Evolutionary conservation across 2,113 vertebrate species (phyloP).

Genomic region (Physeter macrocephalus): DNA sequence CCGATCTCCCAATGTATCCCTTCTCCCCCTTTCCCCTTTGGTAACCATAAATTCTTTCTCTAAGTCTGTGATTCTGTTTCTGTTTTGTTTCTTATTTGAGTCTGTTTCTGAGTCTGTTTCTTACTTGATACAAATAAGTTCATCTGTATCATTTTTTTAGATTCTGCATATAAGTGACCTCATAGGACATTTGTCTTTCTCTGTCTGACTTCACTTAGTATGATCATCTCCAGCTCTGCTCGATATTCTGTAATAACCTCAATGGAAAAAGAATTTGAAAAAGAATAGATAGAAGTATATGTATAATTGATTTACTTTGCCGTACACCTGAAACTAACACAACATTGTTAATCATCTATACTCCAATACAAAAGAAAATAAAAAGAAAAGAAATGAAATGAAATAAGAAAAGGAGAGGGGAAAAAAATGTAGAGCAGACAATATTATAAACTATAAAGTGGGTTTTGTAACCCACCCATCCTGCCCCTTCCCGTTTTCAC

Average conservation of each 20-base stretch:
- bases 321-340: neutral
- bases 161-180: no score
- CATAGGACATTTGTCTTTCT: neutral
- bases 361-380: neutral
- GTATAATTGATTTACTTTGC: neutral
- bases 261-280: neutral
- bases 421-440: neutral
- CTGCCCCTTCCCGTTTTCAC: neutral
- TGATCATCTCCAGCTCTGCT: neutral
- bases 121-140: neutral
- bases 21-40: neutral
- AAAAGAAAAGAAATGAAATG: neutral
- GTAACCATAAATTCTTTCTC: neutral
- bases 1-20: neutral
- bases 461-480: neutral
- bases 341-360: neutral
- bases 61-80: neutral
- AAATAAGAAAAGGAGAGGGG: neutral
- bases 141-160: neutral
- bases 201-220: accelerated
- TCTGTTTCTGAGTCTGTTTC: neutral
- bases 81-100: neutral
- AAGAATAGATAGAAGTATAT: no score
- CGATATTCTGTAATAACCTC: neutral
- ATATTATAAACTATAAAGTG: neutral